Evolutionary conservation across 2,797 vertebrate species (phyloP).

Genomic region (Petrocephalus schoutedeni): DNA sequence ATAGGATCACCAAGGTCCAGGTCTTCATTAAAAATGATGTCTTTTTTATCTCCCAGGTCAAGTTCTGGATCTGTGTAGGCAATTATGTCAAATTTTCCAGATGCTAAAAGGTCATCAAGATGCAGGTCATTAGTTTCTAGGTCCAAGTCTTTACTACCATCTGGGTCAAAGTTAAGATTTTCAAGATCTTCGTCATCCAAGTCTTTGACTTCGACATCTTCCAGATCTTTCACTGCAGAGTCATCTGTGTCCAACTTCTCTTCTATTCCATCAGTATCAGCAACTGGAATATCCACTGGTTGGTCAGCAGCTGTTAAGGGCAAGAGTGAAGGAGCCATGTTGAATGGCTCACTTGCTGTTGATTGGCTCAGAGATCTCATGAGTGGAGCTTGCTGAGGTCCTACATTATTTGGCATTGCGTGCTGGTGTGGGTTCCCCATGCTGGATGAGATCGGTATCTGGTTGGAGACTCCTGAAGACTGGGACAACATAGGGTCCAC

Average conservation of each 20-base stretch:
- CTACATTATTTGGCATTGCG: slow-evolving; percentile 48
- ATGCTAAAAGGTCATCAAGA: slow-evolving; percentile 85
- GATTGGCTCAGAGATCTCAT: slow-evolving; percentile 57
- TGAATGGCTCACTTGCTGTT: slow-evolving; percentile 49
- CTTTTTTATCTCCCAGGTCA: slow-evolving; percentile 89
- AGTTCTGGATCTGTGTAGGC: slow-evolving; percentile 94
- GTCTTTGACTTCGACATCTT: slow-evolving; percentile 94
- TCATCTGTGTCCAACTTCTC: slow-evolving; percentile 87
- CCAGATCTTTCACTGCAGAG: slow-evolving; percentile 88
- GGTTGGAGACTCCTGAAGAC: slow-evolving; percentile 50
- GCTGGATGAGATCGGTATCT: slow-evolving; percentile 51
- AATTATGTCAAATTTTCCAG: slow-evolving; percentile 92
- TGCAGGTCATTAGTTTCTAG: slow-evolving; percentile 90
- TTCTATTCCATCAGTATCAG: slow-evolving; percentile 64
- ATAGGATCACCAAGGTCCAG: slow-evolving; percentile 82
- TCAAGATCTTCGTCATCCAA: slow-evolving; percentile 88
- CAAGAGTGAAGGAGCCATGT: slow-evolving; percentile 39
- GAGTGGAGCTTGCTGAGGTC: slow-evolving; percentile 54
- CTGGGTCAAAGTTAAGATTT: slow-evolving; percentile 87
- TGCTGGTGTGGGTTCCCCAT: slow-evolving; percentile 66
- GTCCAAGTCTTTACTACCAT: slow-evolving; percentile 87
- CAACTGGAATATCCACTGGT: slow-evolving; percentile 43
- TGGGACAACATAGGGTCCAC: slow-evolving; percentile 54
- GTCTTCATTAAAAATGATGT: slow-evolving; percentile 86
- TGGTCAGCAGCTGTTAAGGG: slow-evolving; percentile 44